phyloP scores from a whole-genome alignment of 2,888 invertebrate species.

The Atrina japonica region DNA sequence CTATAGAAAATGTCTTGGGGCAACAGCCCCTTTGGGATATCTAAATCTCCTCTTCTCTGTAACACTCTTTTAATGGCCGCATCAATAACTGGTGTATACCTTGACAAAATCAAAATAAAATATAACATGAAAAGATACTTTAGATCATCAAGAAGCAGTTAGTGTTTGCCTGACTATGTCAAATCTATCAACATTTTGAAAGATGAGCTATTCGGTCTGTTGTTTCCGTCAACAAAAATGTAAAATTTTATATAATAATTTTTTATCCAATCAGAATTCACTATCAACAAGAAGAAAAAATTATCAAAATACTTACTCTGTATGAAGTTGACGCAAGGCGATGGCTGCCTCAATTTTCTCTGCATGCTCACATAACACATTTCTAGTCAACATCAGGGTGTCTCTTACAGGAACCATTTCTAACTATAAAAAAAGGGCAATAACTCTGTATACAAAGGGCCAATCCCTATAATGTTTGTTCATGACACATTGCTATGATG shows the following conservation, averaged over 20 bases:
- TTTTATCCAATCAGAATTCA: no score
- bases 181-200: neutral
- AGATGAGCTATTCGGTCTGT: no score
- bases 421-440: no score
- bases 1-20: slow-evolving; percentile 89
- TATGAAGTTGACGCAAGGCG: slow-evolving; percentile 86
- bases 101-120: slow-evolving; percentile 49
- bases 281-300: neutral
- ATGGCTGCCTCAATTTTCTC: slow-evolving; percentile 90
- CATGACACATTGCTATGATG: no score
- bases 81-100: slow-evolving; percentile 82
- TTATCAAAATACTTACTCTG: slow-evolving; percentile 80
- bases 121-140: no score
- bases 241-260: no score
- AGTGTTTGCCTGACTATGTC: neutral
- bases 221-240: no score
- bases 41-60: slow-evolving; percentile 64
- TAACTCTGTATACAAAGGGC: no score
- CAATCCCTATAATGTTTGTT: no score
- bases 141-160: no score
- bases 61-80: slow-evolving; percentile 84
- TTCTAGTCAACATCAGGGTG: slow-evolving; percentile 83
- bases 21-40: slow-evolving; percentile 83
- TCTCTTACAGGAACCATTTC: slow-evolving; percentile 80
- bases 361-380: slow-evolving; percentile 87